These are phyloP conservation scores for Panulirus ornatus DNA, from an alignment of 1,140 invertebrate genomes.

Conservation along the genomic window DNA sequence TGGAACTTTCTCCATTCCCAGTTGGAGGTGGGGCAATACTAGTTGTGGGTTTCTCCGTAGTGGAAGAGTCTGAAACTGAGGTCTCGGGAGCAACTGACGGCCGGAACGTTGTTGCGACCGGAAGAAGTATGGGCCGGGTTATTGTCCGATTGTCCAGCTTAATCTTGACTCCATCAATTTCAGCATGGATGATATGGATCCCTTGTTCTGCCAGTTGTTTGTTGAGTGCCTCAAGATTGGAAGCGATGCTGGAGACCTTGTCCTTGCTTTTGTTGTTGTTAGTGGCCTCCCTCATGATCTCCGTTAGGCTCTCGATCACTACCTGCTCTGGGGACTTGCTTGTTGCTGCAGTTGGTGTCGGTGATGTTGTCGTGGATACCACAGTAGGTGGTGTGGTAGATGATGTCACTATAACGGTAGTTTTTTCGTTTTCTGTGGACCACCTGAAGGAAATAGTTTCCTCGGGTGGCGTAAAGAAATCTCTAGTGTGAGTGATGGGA, in stretches of 20 bases:
- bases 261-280: constrained; percentile 59
- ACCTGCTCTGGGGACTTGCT: constrained; percentile 51
- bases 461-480: constrained; percentile 23
- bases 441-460: constrained; percentile 22
- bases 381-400: background rate
- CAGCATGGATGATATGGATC: constrained; percentile 65
- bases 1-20: background rate
- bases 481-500: constrained; percentile 35
- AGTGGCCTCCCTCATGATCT: constrained; percentile 63
- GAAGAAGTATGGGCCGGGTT: constrained; percentile 16
- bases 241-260: constrained; percentile 48
- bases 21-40: background rate
- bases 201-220: constrained; percentile 45
- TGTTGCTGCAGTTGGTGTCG: background rate
- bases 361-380: constrained; percentile 3
- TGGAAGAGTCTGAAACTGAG: background rate
- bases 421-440: background rate
- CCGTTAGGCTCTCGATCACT: constrained; percentile 59
- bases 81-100: constrained; percentile 15
- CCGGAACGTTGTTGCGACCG: constrained; percentile 50
- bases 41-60: constrained; percentile 11
- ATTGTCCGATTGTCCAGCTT: constrained; percentile 58
- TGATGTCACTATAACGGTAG: background rate
- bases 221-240: constrained; percentile 55
- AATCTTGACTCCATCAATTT: constrained; percentile 58